Evolutionary conservation across 1,140 invertebrate genomes (phyloP), one percentile per base, ranked within the genome.

Genomic region (Cephus cinctus): DNA sequence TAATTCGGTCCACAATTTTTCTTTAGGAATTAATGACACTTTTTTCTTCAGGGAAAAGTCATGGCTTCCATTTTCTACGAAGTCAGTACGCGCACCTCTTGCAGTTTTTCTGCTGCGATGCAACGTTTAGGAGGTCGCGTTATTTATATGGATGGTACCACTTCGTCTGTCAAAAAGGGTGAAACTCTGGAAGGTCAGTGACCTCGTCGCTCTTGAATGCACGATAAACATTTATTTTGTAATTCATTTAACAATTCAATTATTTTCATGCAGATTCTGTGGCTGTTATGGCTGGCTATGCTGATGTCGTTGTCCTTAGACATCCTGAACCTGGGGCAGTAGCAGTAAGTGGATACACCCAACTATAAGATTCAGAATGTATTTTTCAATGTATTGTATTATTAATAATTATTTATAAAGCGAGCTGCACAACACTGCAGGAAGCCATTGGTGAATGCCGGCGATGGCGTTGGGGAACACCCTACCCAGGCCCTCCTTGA

Each of bases 21-120:
- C 30, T 44, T 5, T 23, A 18, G 9, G 20, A 38, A 20, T 39
- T 36, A 21, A 27, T 15, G 38, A 14, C n/a, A n/a, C n/a, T n/a
- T n/a, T n/a, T 59, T 31, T 54, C 66, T 58, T 6, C 47, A 89
- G 80, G 96, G 95, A 31, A 96, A 96, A 80, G 81, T 97, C 1
- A 89, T 99, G 88, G 90, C 92, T 11, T 94, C 90, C 1, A 87
- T 99, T 63, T 99, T 99, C 71, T 99, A 96, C 76, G 97, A 99
- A 82, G 92, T 89, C 0, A 97, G 93, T 62, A 99, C 97, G 0
- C 81, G 98, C 54, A 99, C 98, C 0, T 88, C 86, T 62, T 94
- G 92, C 67, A 98, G 95, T 69, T 99, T 99, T 77, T 81, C 90
- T 3, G 90, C 91, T 2, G 98, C 98, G 2, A 98, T 98, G 94